A percentile compares a stretch with the other conserved stretches of the same genome.
Evolutionary conservation across 2,113 vertebrate genomes (phyloP).

Genomic region (Hippocampus abdominalis): DNA sequence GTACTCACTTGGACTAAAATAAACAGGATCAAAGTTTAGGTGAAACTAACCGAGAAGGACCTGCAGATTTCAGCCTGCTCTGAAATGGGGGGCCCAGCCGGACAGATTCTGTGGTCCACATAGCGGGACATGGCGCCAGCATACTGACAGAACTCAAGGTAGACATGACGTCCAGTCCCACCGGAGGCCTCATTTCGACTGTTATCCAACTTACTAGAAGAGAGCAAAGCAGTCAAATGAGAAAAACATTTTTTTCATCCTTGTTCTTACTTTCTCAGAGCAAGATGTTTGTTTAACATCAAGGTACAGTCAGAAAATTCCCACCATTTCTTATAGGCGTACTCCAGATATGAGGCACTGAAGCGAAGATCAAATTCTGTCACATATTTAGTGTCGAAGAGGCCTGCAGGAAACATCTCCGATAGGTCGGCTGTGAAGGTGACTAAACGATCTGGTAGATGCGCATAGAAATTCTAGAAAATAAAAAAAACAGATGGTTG

Average conservation of each 20-base stretch:
- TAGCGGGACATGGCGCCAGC: conserved; percentile 57
- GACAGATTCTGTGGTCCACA: conserved; percentile 61
- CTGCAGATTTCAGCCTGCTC: conserved; percentile 49
- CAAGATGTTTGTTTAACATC: not conserved
- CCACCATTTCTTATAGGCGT: conserved; percentile 94
- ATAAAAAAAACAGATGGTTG: not conserved
- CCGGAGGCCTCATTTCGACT: conserved; percentile 36
- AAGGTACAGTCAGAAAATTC: conserved; percentile 5
- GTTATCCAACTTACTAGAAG: conserved; percentile 60
- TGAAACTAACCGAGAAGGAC: conserved; percentile 59
- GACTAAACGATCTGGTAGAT: conserved; percentile 83
- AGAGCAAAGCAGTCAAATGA: not conserved
- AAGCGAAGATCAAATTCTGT: conserved; percentile 88
- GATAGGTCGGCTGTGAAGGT: conserved; percentile 91
- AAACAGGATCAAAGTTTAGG: not conserved
- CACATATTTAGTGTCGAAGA: conserved; percentile 94
- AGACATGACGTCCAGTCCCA: conserved; percentile 18
- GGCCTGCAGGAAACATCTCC: conserved; percentile 91
- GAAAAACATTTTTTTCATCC: not conserved
- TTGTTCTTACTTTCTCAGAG: not conserved
- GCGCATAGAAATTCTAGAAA: conserved; percentile 87
- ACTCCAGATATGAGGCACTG: conserved; percentile 90
- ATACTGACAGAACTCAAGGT: conserved; percentile 63
- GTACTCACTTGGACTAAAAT: not conserved
- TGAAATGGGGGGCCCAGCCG: conserved; percentile 22